Conservation (phyloP, 2,113 vertebrate species). For the Coreoperca whiteheadi region DNA sequence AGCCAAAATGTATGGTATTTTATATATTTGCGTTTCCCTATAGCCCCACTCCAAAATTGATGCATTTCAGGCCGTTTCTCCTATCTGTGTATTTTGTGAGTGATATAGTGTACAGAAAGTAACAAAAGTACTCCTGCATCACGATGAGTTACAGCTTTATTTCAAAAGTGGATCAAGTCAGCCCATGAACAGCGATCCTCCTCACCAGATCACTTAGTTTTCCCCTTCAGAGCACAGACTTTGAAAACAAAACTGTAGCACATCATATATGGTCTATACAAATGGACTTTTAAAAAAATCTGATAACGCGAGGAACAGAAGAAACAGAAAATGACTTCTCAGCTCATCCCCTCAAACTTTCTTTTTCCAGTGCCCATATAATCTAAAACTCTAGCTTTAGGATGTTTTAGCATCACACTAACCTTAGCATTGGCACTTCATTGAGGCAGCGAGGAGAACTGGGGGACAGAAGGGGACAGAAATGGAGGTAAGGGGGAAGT, state of each 20-base stretch:
- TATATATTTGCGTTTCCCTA: background rate
- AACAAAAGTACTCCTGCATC: slow-evolving; percentile 9
- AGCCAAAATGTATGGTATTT: background rate
- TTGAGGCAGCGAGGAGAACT: slow-evolving; percentile 13
- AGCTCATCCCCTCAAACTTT: background rate
- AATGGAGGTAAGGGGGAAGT: background rate
- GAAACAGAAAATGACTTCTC: background rate
- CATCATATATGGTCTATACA: slow-evolving; percentile 59
- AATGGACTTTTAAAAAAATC: slow-evolving; percentile 47
- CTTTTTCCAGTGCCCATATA: slow-evolving; percentile 5
- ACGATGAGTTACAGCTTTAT: slow-evolving; percentile 72
- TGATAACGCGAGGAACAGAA: slow-evolving; percentile 2
- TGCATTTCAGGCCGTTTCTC: background rate
- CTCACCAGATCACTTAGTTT: background rate
- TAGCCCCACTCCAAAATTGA: background rate
- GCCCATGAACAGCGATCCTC: slow-evolving; percentile 17
- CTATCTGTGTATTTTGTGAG: background rate
- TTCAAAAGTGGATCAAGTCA: slow-evolving; percentile 61
- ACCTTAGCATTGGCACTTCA: slow-evolving; percentile 13
- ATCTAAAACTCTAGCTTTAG: slow-evolving; percentile 17
- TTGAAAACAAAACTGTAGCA: slow-evolving; percentile 60
- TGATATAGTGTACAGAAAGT: background rate
- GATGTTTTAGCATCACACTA: slow-evolving; percentile 12
- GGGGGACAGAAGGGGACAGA: slow-evolving; percentile 19
- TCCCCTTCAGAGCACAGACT: slow-evolving; percentile 41